Evolutionary conservation across 2,113 vertebrate genomes (phyloP).

Genomic region (Archilochus colubris): DNA sequence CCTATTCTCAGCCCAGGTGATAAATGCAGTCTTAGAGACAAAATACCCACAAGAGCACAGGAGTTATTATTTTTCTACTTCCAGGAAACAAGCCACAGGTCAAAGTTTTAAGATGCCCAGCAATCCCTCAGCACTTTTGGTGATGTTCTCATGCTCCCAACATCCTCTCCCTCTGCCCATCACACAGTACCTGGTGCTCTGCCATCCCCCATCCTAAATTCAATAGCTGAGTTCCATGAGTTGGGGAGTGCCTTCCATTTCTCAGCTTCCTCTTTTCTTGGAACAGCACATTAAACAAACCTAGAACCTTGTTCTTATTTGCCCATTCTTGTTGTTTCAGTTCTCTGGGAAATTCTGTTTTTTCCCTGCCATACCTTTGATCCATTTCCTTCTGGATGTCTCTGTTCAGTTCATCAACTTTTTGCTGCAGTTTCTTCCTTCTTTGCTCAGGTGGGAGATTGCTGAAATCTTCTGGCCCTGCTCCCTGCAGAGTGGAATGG

Average conservation of each 20-base stretch:
- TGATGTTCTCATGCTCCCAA: not conserved
- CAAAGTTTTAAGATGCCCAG: not conserved
- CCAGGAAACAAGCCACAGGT: not conserved
- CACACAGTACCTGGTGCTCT: not conserved
- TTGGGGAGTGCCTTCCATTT: not conserved
- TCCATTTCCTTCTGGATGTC: conserved; percentile 97
- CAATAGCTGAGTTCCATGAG: not conserved
- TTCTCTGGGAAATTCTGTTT: not conserved
- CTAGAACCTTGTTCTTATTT: not conserved
- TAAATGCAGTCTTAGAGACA: not conserved
- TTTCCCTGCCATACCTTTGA: conserved; percentile 82
- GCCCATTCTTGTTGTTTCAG: not conserved
- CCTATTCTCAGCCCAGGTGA: not conserved
- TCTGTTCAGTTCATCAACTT: conserved; percentile 91
- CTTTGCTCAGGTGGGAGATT: conserved; percentile 96
- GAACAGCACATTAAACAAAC: not conserved
- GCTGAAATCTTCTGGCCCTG: conserved; percentile 96
- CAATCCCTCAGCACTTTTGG: not conserved
- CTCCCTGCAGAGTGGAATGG: conserved; percentile 80
- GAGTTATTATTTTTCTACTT: not conserved
- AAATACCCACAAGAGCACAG: not conserved
- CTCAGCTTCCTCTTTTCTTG: not conserved
- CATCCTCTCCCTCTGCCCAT: not conserved
- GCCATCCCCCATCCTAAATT: not conserved
- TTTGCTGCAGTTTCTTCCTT: conserved; percentile 95